Conservation (phyloP, 2,113 vertebrate species). For the Apodemus speciosus region DNA sequence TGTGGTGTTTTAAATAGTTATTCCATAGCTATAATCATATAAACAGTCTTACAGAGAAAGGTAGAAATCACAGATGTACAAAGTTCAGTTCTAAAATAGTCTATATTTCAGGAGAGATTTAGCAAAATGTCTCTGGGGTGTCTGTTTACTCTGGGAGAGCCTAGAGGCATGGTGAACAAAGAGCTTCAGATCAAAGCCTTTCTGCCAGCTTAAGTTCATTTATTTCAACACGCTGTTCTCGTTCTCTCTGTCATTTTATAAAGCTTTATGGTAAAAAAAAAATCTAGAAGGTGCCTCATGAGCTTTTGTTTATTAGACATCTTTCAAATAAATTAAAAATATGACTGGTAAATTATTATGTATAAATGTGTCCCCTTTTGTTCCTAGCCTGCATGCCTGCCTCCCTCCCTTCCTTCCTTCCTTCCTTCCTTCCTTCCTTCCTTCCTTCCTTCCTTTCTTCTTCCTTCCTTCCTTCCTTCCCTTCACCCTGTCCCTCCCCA, state of each 20-base stretch:
- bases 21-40: neutral
- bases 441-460: neutral
- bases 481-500: too few species aligned
- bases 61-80: neutral
- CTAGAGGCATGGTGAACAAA: neutral
- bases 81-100: constrained; percentile 35
- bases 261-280: neutral
- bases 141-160: constrained; percentile 1
- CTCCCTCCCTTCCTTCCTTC: too few species aligned
- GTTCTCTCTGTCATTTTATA: neutral
- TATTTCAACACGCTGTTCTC: neutral
- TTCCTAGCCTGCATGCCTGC: too few species aligned
- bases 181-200: neutral
- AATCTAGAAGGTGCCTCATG: constrained; percentile 13
- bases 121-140: neutral
- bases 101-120: neutral
- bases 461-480: too few species aligned
- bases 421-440: neutral
- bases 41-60: neutral
- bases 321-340: neutral
- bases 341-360: neutral
- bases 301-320: constrained; percentile 22
- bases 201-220: neutral
- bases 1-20: constrained; percentile 14
- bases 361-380: neutral